A percentile compares a stretch with the other conserved stretches of the same genome.
Conservation (phyloP, 2,113 vertebrate species). For the Nycticorax nycticorax region DNA sequence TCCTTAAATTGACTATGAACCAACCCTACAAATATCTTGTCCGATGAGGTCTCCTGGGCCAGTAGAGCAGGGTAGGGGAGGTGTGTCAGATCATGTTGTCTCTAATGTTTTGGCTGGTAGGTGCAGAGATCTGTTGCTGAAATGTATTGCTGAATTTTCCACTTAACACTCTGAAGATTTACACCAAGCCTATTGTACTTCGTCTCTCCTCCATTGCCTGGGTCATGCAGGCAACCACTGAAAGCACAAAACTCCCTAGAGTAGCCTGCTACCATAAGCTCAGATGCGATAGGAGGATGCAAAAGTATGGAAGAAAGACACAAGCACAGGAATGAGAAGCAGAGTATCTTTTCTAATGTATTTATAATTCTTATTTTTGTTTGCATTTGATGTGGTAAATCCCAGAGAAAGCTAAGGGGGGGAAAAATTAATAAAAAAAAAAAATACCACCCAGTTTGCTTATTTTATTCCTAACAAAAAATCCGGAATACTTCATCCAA, state of each 20-base stretch:
- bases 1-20: not conserved
- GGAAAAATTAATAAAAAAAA: not conserved
- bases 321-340: not conserved
- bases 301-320: not conserved
- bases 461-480: not conserved
- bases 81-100: not conserved
- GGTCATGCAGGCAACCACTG: not conserved
- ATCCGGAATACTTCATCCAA: not conserved
- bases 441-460: rapidly evolving
- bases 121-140: not conserved
- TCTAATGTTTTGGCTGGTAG: not conserved
- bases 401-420: not conserved
- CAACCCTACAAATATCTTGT: not conserved
- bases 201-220: not conserved
- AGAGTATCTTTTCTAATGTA: not conserved
- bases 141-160: not conserved
- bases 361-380: not conserved
- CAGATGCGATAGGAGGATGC: not conserved
- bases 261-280: not conserved
- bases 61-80: not conserved
- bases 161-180: not conserved
- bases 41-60: not conserved
- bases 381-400: not conserved
- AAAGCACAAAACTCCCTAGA: not conserved
- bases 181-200: not conserved